phyloP scores from a whole-genome alignment of 2,888 invertebrate species.

The Nomada fabriciana region DNA sequence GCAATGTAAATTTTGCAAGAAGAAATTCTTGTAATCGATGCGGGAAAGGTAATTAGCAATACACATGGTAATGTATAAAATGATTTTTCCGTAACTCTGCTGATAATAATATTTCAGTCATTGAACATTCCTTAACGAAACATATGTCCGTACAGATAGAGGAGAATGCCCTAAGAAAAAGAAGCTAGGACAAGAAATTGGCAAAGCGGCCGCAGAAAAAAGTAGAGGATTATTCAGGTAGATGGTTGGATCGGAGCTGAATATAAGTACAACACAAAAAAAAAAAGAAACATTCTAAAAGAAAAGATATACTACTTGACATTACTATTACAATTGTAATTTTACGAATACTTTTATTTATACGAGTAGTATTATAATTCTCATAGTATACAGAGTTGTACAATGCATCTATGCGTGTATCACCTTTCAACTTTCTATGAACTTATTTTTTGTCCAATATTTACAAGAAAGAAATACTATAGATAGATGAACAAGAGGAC shows the following conservation, averaged over 20 bases:
- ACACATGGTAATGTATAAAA: slow-evolving; percentile 39
- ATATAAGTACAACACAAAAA: background rate
- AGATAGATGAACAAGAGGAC: background rate
- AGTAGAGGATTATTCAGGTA: slow-evolving; percentile 93
- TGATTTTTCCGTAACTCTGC: slow-evolving; percentile 21
- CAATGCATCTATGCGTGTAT: slow-evolving; percentile 14
- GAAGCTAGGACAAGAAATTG: slow-evolving; percentile 97
- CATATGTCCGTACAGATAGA: slow-evolving; percentile 78
- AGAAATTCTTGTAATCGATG: slow-evolving; percentile 96
- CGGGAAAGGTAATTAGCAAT: slow-evolving; percentile 87
- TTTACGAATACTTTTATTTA: slow-evolving; percentile 4
- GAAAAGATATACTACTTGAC: background rate
- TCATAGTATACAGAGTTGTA: slow-evolving; percentile 34
- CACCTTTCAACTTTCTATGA: slow-evolving; percentile 22
- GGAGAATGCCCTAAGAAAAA: slow-evolving; percentile 88
- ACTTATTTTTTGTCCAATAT: slow-evolving; percentile 12
- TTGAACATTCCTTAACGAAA: too few species aligned
- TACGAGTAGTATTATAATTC: slow-evolving; percentile 22
- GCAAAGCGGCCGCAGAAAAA: slow-evolving; percentile 99
- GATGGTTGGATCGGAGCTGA: background rate
- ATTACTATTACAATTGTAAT: background rate
- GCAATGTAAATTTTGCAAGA: slow-evolving; percentile 97
- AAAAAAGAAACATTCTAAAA: background rate
- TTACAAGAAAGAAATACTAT: slow-evolving; percentile 34
- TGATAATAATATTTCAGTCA: background rate